phyloP scores from a whole-genome alignment of 2,113 vertebrate genomes.

The Athene cunicularia region DNA sequence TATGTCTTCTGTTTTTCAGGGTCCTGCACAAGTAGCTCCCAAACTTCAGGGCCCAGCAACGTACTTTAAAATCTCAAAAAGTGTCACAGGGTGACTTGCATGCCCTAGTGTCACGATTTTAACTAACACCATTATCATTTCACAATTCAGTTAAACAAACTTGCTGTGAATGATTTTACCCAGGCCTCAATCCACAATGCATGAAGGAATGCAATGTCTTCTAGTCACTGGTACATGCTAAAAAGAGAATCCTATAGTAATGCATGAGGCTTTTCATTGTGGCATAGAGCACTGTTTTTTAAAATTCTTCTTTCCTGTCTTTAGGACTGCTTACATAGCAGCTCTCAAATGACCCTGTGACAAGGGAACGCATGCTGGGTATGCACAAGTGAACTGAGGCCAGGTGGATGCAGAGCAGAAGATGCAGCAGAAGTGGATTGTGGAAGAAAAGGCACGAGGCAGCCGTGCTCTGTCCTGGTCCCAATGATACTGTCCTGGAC shows the following conservation, averaged over 20 bases:
- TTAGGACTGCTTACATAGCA: neutral
- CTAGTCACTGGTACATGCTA: neutral
- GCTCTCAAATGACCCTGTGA: neutral
- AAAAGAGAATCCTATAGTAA: neutral
- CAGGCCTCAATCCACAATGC: neutral
- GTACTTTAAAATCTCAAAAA: neutral
- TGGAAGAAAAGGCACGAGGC: neutral
- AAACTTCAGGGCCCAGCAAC: neutral
- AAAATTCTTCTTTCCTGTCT: neutral
- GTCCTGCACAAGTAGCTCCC: neutral
- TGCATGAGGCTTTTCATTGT: neutral
- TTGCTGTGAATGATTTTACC: neutral
- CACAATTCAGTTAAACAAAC: neutral
- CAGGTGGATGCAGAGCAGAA: neutral
- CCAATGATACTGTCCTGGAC: accelerated
- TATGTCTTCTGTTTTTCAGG: neutral
- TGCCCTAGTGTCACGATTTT: neutral
- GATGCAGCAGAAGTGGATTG: neutral
- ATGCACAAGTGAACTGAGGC: neutral
- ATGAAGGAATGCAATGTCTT: neutral
- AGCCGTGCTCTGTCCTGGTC: neutral
- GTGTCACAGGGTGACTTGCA: neutral
- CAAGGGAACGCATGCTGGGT: neutral
- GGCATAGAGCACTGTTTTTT: neutral
- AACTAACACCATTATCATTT: neutral